Base-by-base conservation (phyloP, 1,140 invertebrate species). In the Lethrus apterus region DNA sequence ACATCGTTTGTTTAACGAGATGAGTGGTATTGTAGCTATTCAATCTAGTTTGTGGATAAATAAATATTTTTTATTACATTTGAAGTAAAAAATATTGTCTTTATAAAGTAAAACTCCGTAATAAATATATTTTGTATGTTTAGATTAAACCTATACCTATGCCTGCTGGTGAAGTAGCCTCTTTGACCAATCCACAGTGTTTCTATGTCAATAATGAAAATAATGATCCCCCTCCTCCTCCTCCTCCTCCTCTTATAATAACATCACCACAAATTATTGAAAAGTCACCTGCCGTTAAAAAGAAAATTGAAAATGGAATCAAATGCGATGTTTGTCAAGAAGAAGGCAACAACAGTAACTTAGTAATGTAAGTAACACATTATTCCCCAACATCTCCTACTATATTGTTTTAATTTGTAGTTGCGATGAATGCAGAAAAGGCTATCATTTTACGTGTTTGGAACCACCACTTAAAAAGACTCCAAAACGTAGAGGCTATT, bases 381-480 rank as follows among this genome's bases (percentile, higher is more conserved):
- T 15, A 33, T 31, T 5, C 8, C 4, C 1, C 14, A 34, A 8
- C 11, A 15, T 36, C 11, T 14, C 43, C 15, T 35, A 11, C 4
- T 31, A 40, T 35, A 45, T 41, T 45, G 44, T n/a, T 54, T 32
- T 34, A 49, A 46, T 20, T 54, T 68, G 63, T 55, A 92, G 87
- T 66, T 96, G 93, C 70, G 92, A 96, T 69, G 89, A 93, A 65
- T 96, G 93, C 67, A 75, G 78, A 59, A 84, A 87, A 61, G 81
- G 84, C 52, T 95, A 91, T 70, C 92, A 96, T 69, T 94, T 94
- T 64, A 78, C 77, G 19, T 96, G 93, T 68, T 70, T 95, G 45
- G 86, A 93, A 67, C 93, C 93, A 26, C 92, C 92, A 2, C 74
- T 92, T 1, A 93, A 91, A 67, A 94, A 94, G 66, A 87, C 89